Evolutionary conservation across 2,113 vertebrate species (phyloP).

Genomic region (Amia ocellicauda): DNA sequence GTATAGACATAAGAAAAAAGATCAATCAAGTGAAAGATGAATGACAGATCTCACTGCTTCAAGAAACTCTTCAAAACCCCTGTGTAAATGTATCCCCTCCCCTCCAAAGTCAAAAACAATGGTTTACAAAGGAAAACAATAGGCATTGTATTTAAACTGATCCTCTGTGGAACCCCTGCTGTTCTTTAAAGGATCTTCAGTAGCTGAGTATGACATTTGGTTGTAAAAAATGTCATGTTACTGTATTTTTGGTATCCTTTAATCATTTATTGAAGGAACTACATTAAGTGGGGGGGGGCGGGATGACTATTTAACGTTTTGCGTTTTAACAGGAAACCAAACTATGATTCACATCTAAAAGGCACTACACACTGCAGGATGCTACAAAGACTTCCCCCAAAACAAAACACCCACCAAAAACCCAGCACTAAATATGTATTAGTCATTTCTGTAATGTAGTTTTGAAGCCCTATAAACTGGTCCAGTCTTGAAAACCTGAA

Average conservation of each 20-base stretch:
- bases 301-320: background rate
- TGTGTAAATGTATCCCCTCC: background rate
- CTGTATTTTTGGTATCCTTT: too few relatives aligned
- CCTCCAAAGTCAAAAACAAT: background rate
- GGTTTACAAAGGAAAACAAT: slow-evolving; percentile 10
- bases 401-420: slow-evolving; percentile 1
- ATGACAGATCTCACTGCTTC: slow-evolving; percentile 2
- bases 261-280: too few relatives aligned
- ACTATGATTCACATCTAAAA: background rate
- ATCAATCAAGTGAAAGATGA: slow-evolving; percentile 3
- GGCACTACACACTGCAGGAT: background rate
- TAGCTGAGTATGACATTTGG: too few relatives aligned
- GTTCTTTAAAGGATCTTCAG: background rate
- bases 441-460: background rate
- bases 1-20: background rate
- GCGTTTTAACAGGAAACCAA: background rate
- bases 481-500: background rate
- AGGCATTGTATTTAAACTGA: background rate
- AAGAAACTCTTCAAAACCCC: too few relatives aligned
- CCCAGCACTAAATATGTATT: background rate
- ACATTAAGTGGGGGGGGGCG: too few relatives aligned
- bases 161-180: slow-evolving; percentile 3
- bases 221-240: too few relatives aligned
- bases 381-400: background rate
- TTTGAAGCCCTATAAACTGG: background rate